phyloP scores from a whole-genome alignment of 2,888 invertebrate genomes.

The Stenurella melanura region DNA sequence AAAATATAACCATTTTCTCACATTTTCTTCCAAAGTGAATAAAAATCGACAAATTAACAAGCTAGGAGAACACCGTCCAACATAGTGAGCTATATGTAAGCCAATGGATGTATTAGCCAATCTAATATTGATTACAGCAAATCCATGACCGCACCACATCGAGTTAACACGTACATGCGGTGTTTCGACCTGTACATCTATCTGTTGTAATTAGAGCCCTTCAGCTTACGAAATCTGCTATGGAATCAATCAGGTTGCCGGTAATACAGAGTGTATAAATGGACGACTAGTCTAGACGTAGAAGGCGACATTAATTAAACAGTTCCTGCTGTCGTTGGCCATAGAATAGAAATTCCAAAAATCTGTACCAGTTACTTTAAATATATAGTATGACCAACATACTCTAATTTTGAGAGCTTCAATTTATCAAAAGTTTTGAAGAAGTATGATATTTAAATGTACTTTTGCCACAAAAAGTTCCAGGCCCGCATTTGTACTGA shows the following conservation, averaged over 20 bases:
- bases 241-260: slow-evolving; percentile 18
- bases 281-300: neutral
- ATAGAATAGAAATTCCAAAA: too few species aligned
- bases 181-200: slow-evolving; percentile 25
- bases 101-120: slow-evolving; percentile 40
- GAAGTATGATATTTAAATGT: too few species aligned
- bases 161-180: slow-evolving; percentile 35
- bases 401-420: too few species aligned
- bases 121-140: slow-evolving; percentile 45
- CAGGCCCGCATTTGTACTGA: too few species aligned
- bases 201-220: slow-evolving; percentile 17
- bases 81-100: slow-evolving; percentile 41
- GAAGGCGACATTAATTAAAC: neutral
- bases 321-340: too few species aligned
- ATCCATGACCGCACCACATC: slow-evolving; percentile 37
- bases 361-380: too few species aligned
- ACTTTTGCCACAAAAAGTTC: too few species aligned
- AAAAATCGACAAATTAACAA: slow-evolving; percentile 11
- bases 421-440: too few species aligned
- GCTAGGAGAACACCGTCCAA: slow-evolving; percentile 9
- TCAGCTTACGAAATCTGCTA: neutral
- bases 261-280: neutral
- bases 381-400: too few species aligned
- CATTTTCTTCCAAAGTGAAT: neutral
- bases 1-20: neutral